A percentile compares a stretch with the other conserved stretches of the same genome.
These are phyloP conservation scores for Erinaceus europaeus DNA, from an alignment of 2,113 vertebrate genomes.

Conservation along the genomic window DNA sequence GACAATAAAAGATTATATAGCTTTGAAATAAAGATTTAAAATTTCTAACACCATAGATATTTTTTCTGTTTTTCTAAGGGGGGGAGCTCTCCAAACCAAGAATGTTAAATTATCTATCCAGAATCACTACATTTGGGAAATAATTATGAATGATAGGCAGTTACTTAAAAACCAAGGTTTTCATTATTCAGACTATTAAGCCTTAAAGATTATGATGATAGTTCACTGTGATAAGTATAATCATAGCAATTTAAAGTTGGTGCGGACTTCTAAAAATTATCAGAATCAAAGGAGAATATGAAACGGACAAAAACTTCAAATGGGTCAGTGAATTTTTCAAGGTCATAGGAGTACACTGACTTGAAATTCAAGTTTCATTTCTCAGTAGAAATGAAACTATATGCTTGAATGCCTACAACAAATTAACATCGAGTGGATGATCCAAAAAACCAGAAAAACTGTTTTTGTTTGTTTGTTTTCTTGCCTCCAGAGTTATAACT, in stretches of 20 bases:
- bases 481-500: too few species aligned
- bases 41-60: neutral
- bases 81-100: neutral
- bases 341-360: neutral
- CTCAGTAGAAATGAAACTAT: neutral
- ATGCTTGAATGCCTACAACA: neutral
- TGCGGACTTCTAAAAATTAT: neutral
- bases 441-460: too few species aligned
- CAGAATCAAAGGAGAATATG: neutral
- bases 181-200: slow-evolving; percentile 43
- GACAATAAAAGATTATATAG: neutral
- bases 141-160: slow-evolving; percentile 10
- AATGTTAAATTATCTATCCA: slow-evolving; percentile 1
- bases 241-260: slow-evolving; percentile 19
- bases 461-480: too few species aligned
- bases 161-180: slow-evolving; percentile 30
- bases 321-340: neutral
- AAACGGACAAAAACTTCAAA: neutral
- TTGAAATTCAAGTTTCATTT: neutral
- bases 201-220: neutral
- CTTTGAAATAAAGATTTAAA: slow-evolving; percentile 41
- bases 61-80: neutral
- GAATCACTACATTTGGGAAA: neutral
- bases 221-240: slow-evolving; percentile 26
- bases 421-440: neutral